Evolutionary conservation across 2,888 invertebrate species (phyloP).

Genomic region (Callosobruchus maculatus): DNA sequence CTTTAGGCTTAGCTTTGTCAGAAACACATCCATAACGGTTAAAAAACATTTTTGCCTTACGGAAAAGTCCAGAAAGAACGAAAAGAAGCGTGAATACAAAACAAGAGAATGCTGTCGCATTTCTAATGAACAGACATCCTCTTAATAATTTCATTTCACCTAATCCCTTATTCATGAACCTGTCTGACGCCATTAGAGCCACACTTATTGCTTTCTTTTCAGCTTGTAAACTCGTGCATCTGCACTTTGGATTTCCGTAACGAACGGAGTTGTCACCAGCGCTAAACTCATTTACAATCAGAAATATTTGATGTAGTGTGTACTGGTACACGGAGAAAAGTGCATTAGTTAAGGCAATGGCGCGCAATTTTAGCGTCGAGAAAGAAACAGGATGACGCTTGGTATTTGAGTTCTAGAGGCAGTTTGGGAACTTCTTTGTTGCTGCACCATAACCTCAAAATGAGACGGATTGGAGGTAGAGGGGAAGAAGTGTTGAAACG

Average conservation of each 20-base stretch:
- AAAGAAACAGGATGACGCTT: no score
- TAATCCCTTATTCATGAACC: background rate
- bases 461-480: no score
- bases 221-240: background rate
- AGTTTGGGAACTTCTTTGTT: no score
- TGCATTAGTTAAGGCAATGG: background rate
- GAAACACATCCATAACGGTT: background rate
- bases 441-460: no score
- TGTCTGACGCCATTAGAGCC: background rate
- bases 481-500: no score
- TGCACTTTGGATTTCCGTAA: background rate
- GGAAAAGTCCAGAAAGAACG: background rate
- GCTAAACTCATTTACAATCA: background rate
- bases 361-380: no score
- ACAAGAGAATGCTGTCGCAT: background rate
- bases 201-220: background rate
- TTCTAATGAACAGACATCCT: background rate
- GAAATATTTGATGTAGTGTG: background rate
- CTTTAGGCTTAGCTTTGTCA: no score
- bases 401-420: no score
- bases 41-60: background rate
- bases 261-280: background rate
- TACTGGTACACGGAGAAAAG: background rate
- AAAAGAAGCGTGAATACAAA: background rate
- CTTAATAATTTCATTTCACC: background rate